These are phyloP conservation scores for Coelopa frigida DNA, from an alignment of 1,140 invertebrate genomes.

Conservation along the genomic window DNA sequence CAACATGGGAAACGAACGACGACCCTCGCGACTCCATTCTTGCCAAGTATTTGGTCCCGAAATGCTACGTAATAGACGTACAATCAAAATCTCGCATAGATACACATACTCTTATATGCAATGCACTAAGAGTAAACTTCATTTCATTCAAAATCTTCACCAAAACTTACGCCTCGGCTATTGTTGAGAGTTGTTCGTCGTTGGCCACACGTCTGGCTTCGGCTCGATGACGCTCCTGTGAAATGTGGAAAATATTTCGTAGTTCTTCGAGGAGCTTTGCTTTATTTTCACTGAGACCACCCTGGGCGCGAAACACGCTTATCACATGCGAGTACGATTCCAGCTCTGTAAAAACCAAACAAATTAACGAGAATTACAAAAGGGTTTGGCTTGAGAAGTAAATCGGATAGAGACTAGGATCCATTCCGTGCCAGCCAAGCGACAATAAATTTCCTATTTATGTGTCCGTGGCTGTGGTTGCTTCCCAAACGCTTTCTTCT, in stretches of 20 bases:
- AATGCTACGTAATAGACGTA: constrained; percentile 52
- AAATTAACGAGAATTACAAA: constrained; percentile 23
- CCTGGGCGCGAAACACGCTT: constrained; percentile 85
- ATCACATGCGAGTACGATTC: constrained; percentile 85
- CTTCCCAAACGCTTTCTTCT: constrained; percentile 3
- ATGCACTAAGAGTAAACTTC: not conserved
- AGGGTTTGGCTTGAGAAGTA: constrained; percentile 3
- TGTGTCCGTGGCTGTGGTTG: not conserved
- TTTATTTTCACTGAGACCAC: constrained; percentile 74
- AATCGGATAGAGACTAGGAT: not conserved
- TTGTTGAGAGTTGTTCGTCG: constrained; percentile 79
- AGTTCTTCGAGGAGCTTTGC: constrained; percentile 76
- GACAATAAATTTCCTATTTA: constrained; percentile 8
- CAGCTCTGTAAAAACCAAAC: constrained; percentile 76
- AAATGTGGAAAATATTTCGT: constrained; percentile 74
- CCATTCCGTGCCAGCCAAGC: too few relatives aligned
- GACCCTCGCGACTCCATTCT: constrained; percentile 81
- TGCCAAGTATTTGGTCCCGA: constrained; percentile 70
- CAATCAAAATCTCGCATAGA: constrained; percentile 20
- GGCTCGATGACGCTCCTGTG: constrained; percentile 80
- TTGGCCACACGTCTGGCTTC: constrained; percentile 84
- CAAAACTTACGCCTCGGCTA: constrained; percentile 71
- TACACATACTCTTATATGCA: not conserved
- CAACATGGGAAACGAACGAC: constrained; percentile 71
- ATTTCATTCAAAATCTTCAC: constrained; percentile 16